Evolutionary conservation across 2,888 invertebrate species (phyloP).

Genomic region (Eupithecia pulchellata): DNA sequence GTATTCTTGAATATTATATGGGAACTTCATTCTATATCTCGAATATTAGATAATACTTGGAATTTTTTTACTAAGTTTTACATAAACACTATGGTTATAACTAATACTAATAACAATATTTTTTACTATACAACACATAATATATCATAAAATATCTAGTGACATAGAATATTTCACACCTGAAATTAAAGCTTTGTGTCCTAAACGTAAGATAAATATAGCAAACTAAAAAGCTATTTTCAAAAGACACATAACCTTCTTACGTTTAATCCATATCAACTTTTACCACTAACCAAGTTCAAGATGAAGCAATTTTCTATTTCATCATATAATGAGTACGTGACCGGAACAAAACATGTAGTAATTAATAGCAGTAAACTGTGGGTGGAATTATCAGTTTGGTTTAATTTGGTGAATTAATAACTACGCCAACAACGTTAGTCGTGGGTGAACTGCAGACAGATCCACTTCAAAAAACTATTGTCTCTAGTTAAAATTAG

Average conservation of each 20-base stretch:
- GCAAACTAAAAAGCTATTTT: background rate
- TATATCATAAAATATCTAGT: too few species aligned
- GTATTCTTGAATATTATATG: too few species aligned
- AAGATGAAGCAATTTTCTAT: conserved; percentile 20
- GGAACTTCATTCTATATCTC: too few species aligned
- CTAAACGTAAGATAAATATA: background rate
- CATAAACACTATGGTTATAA: too few species aligned
- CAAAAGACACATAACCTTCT: background rate
- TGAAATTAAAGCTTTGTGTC: too few species aligned
- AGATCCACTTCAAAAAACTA: background rate
- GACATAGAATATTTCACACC: too few species aligned
- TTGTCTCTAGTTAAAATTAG: background rate
- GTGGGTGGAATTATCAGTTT: conserved; percentile 53
- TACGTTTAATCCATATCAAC: background rate
- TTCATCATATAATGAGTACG: conserved; percentile 24
- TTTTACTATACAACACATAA: too few species aligned
- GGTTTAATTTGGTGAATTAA: conserved; percentile 66
- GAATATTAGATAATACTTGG: too few species aligned
- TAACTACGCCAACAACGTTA: conserved; percentile 55
- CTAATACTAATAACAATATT: too few species aligned
- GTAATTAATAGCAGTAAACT: conserved; percentile 51
- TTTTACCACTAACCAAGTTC: background rate
- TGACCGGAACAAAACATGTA: conserved; percentile 33
- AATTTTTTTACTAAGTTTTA: too few species aligned
- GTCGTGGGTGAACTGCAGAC: conserved; percentile 36